A percentile compares a stretch with the other conserved stretches of the same genome.
phyloP scores from a whole-genome alignment of 2,888 invertebrate genomes.

The Muscina levida region DNA sequence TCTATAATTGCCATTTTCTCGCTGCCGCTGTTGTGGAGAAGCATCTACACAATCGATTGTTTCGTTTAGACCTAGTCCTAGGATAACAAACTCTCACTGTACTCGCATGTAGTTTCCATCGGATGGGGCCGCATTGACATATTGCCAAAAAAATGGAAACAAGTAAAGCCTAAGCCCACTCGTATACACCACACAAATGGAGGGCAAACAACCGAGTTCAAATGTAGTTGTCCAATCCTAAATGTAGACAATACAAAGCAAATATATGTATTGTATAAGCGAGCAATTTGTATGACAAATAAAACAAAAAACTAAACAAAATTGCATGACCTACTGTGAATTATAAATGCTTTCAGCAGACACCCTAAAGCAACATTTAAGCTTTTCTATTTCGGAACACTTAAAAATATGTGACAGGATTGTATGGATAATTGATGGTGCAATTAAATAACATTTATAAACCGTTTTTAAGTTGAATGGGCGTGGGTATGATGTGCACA shows the following conservation, averaged over 20 bases:
- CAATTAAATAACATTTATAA: slow-evolving; percentile 24
- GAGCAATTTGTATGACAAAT: too few species aligned
- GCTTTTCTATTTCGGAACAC: background rate
- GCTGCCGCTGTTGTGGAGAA: slow-evolving; percentile 6
- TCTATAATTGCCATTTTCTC: slow-evolving; percentile 1
- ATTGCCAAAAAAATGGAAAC: slow-evolving; percentile 13
- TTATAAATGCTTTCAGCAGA: slow-evolving; percentile 21
- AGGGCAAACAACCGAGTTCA: background rate
- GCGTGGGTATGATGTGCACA: too few species aligned
- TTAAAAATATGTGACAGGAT: background rate
- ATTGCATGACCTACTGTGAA: slow-evolving; percentile 4
- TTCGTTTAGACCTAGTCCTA: slow-evolving; percentile 12
- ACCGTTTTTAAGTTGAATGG: background rate
- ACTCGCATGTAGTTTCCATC: background rate
- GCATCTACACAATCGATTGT: background rate
- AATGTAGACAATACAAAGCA: slow-evolving; percentile 4
- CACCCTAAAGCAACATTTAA: background rate
- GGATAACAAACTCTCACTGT: slow-evolving; percentile 17
- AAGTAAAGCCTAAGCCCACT: background rate
- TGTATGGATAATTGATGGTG: slow-evolving; percentile 31
- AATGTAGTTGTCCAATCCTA: slow-evolving; percentile 6
- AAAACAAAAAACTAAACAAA: too few species aligned
- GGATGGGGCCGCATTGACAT: background rate
- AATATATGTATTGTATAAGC: background rate
- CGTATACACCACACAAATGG: too few species aligned